Conservation (phyloP, 2,888 invertebrate genomes). For the Xestia rhomboidea region DNA sequence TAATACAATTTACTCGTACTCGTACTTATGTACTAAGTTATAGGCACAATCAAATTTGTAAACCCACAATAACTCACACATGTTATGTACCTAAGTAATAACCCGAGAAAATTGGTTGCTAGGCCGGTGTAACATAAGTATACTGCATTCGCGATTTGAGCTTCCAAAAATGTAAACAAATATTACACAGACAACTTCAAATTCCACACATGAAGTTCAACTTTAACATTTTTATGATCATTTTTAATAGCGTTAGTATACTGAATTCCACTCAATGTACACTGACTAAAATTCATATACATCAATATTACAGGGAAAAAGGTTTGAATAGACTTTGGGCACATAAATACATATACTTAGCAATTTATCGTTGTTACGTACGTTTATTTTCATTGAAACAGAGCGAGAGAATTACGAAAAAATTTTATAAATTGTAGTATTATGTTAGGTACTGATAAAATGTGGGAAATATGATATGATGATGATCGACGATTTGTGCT, state of each 20-base stretch:
- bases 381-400: conserved; percentile 17
- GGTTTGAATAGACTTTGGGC: not conserved
- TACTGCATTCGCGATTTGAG: not conserved
- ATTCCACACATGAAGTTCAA: not conserved
- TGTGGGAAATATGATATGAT: not conserved
- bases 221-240: not conserved
- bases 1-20: conserved; percentile 22
- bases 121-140: conserved; percentile 2
- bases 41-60: conserved; percentile 21
- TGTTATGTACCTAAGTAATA: conserved; percentile 32
- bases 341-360: not conserved
- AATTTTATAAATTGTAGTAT: conserved; percentile 5
- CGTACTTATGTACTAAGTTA: conserved; percentile 25
- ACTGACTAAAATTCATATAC: not conserved
- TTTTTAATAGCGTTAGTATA: not conserved
- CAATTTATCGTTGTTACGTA: conserved; percentile 14
- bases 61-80: conserved; percentile 36
- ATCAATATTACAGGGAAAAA: not conserved
- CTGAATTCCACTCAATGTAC: not conserved
- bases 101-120: conserved; percentile 9
- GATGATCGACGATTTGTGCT: not conserved
- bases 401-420: not conserved
- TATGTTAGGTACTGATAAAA: conserved; percentile 10
- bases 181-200: not conserved
- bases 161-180: not conserved